A percentile compares a stretch with the other conserved stretches of the same genome.
These are phyloP conservation scores for Crenichthys baileyi DNA, from an alignment of 2,797 vertebrate species.

Conservation along the genomic window DNA sequence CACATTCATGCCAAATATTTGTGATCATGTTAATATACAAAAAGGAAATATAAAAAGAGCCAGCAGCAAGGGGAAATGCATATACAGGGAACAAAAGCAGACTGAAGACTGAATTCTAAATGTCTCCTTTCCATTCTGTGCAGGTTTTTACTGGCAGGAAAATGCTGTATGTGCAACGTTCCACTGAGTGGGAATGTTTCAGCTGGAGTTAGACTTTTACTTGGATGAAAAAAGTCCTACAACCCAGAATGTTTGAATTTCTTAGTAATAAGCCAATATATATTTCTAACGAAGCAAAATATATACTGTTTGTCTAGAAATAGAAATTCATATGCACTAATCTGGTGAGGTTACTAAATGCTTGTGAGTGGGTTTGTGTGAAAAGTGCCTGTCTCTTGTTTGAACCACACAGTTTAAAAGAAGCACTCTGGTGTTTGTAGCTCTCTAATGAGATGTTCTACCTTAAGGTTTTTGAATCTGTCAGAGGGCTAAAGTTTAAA, in stretches of 20 bases:
- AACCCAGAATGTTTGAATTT: neutral
- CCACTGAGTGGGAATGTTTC: neutral
- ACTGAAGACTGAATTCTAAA: constrained; percentile 1
- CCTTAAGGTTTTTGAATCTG: constrained; percentile 43
- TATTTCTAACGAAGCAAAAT: neutral
- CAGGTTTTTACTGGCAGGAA: neutral
- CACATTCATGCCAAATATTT: constrained; percentile 38
- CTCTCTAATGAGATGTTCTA: constrained; percentile 47
- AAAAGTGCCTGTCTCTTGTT: neutral
- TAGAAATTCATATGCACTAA: neutral
- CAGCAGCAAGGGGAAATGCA: neutral
- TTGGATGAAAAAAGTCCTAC: neutral
- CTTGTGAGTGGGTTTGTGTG: neutral
- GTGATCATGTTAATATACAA: constrained; percentile 28
- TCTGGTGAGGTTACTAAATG: neutral
- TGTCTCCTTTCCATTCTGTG: neutral
- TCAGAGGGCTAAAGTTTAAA: constrained; percentile 63
- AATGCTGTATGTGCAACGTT: neutral
- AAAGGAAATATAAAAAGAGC: constrained; percentile 18
- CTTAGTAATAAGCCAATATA: neutral
- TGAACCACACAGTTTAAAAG: constrained; percentile 26
- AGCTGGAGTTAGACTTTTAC: neutral
- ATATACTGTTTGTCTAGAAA: neutral
- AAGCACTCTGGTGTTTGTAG: constrained; percentile 40
- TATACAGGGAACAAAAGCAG: neutral